Evolutionary conservation across 2,797 vertebrate genomes (phyloP).

Genomic region (Chaunax sp.): DNA sequence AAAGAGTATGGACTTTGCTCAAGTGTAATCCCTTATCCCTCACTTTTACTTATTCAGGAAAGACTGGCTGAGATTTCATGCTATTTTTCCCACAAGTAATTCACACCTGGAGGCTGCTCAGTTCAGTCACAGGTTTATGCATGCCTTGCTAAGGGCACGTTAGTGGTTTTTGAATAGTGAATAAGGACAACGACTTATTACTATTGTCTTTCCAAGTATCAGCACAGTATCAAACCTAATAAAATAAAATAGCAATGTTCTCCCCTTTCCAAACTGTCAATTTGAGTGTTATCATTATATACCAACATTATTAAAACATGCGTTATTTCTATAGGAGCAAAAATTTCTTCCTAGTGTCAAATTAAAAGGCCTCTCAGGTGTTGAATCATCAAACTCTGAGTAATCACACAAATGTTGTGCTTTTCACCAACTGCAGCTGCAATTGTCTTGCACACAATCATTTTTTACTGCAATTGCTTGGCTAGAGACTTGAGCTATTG

Average conservation of each 20-base stretch:
- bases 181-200: background rate
- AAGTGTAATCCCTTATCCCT: too few species aligned
- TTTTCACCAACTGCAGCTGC: slow-evolving; percentile 37
- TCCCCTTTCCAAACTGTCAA: too few species aligned
- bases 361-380: slow-evolving; percentile 28
- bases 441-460: slow-evolving; percentile 32
- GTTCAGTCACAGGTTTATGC: background rate
- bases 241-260: too few species aligned
- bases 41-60: slow-evolving; percentile 8
- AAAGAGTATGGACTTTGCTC: slow-evolving; percentile 11
- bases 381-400: slow-evolving; percentile 27
- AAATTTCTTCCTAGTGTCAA: slow-evolving; percentile 1
- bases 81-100: background rate
- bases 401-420: slow-evolving; percentile 32
- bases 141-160: slow-evolving; percentile 1
- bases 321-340: too few species aligned
- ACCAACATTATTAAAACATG: slow-evolving; percentile 7
- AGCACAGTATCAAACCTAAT: slow-evolving; percentile 5
- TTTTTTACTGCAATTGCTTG: slow-evolving; percentile 47
- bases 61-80: background rate
- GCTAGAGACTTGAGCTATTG: slow-evolving; percentile 58
- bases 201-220: background rate
- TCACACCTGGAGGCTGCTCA: background rate
- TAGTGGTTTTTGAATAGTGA: background rate
- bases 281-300: too few species aligned